Base-by-base conservation (phyloP, 2,113 vertebrate species). In the Notarius lentiginosus region DNA sequence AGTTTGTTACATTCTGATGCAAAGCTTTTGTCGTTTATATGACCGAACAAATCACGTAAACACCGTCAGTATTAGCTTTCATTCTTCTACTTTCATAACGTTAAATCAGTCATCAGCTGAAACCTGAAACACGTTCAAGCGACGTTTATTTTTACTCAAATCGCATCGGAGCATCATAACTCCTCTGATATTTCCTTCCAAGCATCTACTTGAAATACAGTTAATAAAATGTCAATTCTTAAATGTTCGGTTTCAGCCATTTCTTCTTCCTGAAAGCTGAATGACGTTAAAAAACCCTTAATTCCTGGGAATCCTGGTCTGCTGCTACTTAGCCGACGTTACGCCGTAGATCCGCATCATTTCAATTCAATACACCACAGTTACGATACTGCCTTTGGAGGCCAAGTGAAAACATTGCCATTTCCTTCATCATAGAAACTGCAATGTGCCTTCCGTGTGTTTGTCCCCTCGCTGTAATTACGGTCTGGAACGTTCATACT, bases 401-500 rank as follows among this genome's bases (percentile, higher is more conserved):
- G 51, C 9, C 12, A 56, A 55, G 51, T 30, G 51, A 56, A 79
- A 55, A 55, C 75, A 77, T 53, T 51, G 49, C 17, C 22, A 27
- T 56, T 79, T 17, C n/a, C 24, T 7, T 79, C 18, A 2, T 55
- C 12, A 6, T 14, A 4, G 49, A 27, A 51, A 55, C 30, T 24
- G 53, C n/a, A 8, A 30, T 1, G 51, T 51, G 73, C 47, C 49
- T 51, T 14, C 15, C 20, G n/a, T 7, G 73, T n/a, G 51, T 56
- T 18, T n/a, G 76, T 6, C 51, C 51, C 76, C n/a, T 79, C 76
- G 22, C 12, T 18, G 76, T 79, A 79, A 79, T 79, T 79, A 79
- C n/a, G n/a, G 76, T 1, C 51, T 79, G 51, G 27, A 30, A 27
- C 51, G 12, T 77, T 77, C 11, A 14, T 77, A 53, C 34, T 10